Conservation (phyloP, 2,797 vertebrate species). For the Squalus acanthias region DNA sequence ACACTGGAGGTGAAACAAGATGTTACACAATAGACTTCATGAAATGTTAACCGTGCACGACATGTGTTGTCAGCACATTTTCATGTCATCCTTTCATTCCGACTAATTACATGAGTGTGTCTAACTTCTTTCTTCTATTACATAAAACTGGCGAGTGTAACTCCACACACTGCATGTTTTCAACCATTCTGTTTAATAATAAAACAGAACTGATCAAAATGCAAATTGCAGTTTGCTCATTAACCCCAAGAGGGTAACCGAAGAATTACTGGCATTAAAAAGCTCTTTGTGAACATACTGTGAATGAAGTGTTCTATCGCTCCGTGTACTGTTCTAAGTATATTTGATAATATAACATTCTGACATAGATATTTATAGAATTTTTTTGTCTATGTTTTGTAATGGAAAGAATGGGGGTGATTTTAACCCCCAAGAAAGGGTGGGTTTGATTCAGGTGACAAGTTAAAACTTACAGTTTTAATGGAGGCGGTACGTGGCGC, state of each 20-base stretch:
- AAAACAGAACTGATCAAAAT: background rate
- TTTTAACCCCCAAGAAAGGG: background rate
- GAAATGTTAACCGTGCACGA: background rate
- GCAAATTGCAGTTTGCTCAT: background rate
- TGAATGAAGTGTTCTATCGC: background rate
- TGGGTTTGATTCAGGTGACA: background rate
- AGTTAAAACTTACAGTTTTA: background rate
- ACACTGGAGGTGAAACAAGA: slow-evolving; percentile 17
- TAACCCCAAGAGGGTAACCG: background rate
- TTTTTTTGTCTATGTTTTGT: background rate
- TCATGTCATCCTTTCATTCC: background rate
- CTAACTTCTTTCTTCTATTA: background rate
- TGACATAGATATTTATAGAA: background rate
- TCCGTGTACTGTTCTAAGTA: background rate
- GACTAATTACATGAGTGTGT: background rate
- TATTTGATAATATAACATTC: background rate
- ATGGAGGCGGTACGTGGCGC: background rate
- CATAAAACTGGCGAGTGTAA: background rate
- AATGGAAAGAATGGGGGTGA: background rate
- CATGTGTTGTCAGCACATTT: background rate
- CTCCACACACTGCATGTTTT: background rate
- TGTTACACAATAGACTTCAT: slow-evolving; percentile 1
- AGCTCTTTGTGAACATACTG: background rate
- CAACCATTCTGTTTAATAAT: background rate
- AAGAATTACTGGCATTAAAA: background rate